phyloP scores from a whole-genome alignment of 2,888 invertebrate species.

The Caenorhabditis imperialis region DNA sequence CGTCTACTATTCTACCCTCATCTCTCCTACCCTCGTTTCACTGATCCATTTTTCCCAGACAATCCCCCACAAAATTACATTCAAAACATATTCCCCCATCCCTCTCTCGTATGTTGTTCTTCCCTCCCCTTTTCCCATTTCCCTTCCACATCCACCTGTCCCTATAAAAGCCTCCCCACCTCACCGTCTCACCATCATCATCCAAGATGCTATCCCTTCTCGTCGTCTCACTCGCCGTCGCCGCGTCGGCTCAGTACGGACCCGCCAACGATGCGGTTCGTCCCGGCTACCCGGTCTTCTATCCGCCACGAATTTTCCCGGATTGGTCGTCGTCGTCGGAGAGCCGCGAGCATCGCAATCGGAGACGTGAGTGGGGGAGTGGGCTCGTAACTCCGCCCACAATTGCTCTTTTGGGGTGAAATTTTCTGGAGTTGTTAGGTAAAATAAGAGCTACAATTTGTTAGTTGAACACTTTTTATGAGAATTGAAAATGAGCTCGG shows the following conservation, averaged over 20 bases:
- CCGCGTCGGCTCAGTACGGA: conserved; percentile 29
- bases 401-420: too few relatives aligned
- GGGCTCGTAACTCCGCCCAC: too few relatives aligned
- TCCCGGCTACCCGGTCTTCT: conserved; percentile 13
- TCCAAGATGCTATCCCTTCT: conserved; percentile 34
- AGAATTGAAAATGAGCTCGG: too few relatives aligned
- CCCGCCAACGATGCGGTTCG: conserved; percentile 1
- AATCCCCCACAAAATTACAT: too few relatives aligned
- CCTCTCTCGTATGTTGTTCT: not conserved
- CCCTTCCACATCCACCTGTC: conserved; percentile 9
- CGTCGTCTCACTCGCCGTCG: conserved; percentile 22
- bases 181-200: conserved; percentile 3
- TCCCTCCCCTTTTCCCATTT: not conserved
- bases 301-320: conserved; percentile 21
- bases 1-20: too few relatives aligned
- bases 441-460: too few relatives aligned
- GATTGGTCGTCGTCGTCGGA: conserved; percentile 17
- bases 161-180: conserved; percentile 23
- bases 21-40: too few relatives aligned
- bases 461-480: too few relatives aligned
- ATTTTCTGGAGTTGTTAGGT: too few relatives aligned
- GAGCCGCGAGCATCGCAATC: conserved; percentile 16
- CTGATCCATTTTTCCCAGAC: too few relatives aligned
- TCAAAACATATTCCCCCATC: too few relatives aligned
- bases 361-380: conserved; percentile 19